Evolutionary conservation across 2,888 invertebrate genomes (phyloP), one percentile per base, ranked within the genome.

Genomic region (Lacanobia wlatinum): DNA sequence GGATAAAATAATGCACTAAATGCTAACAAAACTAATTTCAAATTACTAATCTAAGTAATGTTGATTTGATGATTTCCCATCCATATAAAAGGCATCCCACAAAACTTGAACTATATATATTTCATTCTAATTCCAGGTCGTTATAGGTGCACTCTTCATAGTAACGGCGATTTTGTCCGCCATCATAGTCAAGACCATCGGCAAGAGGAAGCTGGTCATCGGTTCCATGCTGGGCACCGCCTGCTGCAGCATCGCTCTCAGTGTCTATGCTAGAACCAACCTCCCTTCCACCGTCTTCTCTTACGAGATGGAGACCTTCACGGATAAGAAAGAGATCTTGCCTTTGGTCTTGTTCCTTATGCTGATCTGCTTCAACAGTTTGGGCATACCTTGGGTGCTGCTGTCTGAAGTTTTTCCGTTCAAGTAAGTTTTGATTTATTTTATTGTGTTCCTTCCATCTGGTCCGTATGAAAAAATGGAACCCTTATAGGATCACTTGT

Each of bases 341-440:
- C 96, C 96, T 1, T 90, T 96, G 0, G 76, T 94, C 0, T 89
- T 96, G 55, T 95, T 96, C 70, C 86, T 96, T 73, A 80, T 94
- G 80, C 85, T 95, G 1, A 92, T 93, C 1, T 94, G 94, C 61
- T 94, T 94, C 72, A 92, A 89, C 21, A 91, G 92, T 28, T 85
- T 95, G 55, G 96, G 95, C 0, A 95, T 97, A 78, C 97, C 97
- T 0, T 97, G 97, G 97, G 94, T 96, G 73, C 85, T 97, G 74
- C 82, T 97, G 16, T 96, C 97, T 34, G 97, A 97, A 89, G 95
- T 97, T 1, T 97, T 97, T 82, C 97, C 97, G 0, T 96, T 96
- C 80, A 96, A 96, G 97, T 96, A 88, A 90, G 60, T 71, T 64
- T 71, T 46, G 14, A 4, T 12, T 14, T 14, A 12, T 43, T 14